Evolutionary conservation across 2,888 invertebrate species (phyloP).

Genomic region (Aricia artaxerxes): DNA sequence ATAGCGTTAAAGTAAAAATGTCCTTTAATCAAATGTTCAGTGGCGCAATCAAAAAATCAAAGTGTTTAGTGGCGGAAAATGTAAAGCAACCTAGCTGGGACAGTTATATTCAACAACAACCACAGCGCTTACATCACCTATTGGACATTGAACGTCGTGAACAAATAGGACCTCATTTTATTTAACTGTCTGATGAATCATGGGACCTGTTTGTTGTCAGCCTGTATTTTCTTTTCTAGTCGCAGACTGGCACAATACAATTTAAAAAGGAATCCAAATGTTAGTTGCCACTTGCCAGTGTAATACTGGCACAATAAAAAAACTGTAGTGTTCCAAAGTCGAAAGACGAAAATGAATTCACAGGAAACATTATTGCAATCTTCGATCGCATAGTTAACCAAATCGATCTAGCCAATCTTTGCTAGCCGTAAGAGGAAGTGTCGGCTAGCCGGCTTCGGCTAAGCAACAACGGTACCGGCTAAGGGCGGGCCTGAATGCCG

Average conservation of each 20-base stretch:
- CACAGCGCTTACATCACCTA: not conserved
- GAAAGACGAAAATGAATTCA: not conserved
- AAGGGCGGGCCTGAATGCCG: constrained; percentile 73
- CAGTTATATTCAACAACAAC: not conserved
- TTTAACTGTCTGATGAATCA: constrained; percentile 15
- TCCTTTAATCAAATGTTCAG: not conserved
- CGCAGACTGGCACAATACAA: not conserved
- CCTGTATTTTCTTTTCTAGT: not conserved
- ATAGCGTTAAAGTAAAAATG: not conserved
- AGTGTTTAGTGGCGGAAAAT: not conserved
- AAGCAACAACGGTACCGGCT: constrained; percentile 63
- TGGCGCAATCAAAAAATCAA: not conserved
- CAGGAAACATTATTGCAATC: not conserved
- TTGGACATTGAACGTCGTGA: not conserved
- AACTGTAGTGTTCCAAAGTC: not conserved
- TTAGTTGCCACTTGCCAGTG: not conserved
- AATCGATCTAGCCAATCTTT: not conserved
- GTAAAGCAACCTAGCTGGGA: not conserved
- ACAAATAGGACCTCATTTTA: constrained; percentile 8
- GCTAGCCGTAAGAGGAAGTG: constrained; percentile 11
- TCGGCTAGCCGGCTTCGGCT: constrained; percentile 47
- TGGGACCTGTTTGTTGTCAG: not conserved
- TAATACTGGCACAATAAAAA: not conserved
- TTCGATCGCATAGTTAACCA: not conserved
- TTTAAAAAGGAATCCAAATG: not conserved